These are phyloP conservation scores for Chloroceryle aenea DNA, from an alignment of 2,113 vertebrate genomes.

Conservation along the genomic window DNA sequence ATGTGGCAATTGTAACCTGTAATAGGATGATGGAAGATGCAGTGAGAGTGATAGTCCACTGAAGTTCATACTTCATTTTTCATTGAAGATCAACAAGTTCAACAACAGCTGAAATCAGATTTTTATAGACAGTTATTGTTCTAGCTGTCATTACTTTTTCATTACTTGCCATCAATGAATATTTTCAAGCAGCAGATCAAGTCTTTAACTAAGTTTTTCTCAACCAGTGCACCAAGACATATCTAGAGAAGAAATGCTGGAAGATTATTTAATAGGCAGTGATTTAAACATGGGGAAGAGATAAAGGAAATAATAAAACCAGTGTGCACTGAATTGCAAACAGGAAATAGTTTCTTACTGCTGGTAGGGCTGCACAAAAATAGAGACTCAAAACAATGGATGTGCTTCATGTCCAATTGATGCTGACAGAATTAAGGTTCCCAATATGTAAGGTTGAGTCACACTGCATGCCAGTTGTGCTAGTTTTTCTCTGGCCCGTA, in stretches of 20 bases:
- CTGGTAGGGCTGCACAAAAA: conserved; percentile 57
- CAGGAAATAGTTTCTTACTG: conserved; percentile 48
- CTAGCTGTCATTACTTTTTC: conserved; percentile 41
- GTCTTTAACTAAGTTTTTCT: conserved; percentile 32
- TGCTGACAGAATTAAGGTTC: conserved; percentile 61
- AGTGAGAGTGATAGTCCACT: not conserved
- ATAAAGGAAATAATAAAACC: conserved; percentile 66
- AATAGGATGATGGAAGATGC: conserved; percentile 1
- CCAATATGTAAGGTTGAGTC: conserved; percentile 63
- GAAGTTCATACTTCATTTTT: conserved; percentile 38
- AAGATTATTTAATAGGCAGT: conserved; percentile 58
- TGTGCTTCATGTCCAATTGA: conserved; percentile 53
- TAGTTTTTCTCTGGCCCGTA: conserved; percentile 52
- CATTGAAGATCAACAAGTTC: conserved; percentile 24
- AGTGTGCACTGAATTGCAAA: conserved; percentile 35
- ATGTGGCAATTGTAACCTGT: not conserved
- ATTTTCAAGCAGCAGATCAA: conserved; percentile 49
- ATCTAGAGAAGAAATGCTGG: conserved; percentile 49
- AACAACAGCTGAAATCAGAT: not conserved
- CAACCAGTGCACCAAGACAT: conserved; percentile 32
- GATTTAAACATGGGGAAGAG: conserved; percentile 57
- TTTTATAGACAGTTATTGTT: conserved; percentile 25
- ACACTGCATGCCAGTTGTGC: conserved; percentile 28
- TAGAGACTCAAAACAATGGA: conserved; percentile 40
- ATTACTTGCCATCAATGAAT: conserved; percentile 40